Evolutionary conservation across 2,113 vertebrate species (phyloP).

Genomic region (Periophthalmodon schlosseri): DNA sequence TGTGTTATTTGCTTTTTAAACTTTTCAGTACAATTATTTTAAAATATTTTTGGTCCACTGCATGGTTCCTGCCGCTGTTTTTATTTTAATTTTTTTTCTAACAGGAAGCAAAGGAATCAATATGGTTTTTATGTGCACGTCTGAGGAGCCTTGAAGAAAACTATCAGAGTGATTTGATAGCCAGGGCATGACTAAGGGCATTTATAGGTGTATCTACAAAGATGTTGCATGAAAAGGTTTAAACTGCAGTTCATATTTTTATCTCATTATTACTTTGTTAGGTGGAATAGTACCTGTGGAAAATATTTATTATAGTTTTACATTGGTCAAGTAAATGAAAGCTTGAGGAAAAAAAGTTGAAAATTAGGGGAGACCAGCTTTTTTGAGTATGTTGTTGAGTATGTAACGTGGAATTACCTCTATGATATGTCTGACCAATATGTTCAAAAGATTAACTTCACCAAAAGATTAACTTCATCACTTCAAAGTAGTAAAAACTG

Average conservation of each 20-base stretch:
- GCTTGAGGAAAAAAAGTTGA: no score
- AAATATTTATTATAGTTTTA: no score
- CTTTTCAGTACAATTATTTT: background rate
- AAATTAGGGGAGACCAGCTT: no score
- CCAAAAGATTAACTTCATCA: no score
- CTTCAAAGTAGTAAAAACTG: no score
- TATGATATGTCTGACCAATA: no score
- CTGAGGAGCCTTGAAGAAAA: background rate
- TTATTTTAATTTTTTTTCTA: background rate
- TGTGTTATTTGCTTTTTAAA: background rate
- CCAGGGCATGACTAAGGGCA: slow-evolving; percentile 6
- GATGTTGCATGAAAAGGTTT: background rate
- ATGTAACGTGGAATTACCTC: no score
- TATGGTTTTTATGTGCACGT: slow-evolving; percentile 9
- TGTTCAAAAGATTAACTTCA: no score
- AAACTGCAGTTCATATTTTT: background rate
- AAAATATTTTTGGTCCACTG: background rate
- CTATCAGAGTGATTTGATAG: slow-evolving; percentile 4
- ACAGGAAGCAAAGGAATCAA: slow-evolving; percentile 7
- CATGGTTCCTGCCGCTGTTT: background rate
- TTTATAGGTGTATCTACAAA: background rate
- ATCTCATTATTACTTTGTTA: no score
- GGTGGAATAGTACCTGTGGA: no score
- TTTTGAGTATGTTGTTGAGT: no score
- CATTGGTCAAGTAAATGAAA: no score